Evolutionary conservation across 1,140 invertebrate species (phyloP).

Genomic region (Thaumatotibia leucotreta): DNA sequence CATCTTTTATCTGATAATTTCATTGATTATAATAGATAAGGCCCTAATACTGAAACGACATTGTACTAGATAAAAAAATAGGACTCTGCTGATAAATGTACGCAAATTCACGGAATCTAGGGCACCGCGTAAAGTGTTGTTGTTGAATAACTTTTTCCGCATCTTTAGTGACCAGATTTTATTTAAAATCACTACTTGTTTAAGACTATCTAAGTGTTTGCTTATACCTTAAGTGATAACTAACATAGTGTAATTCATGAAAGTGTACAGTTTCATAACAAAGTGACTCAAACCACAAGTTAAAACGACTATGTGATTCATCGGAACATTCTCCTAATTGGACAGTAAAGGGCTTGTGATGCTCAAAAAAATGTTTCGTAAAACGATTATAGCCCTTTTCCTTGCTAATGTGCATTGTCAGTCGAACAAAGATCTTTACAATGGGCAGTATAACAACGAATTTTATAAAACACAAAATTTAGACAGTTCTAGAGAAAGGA

Average conservation of each 20-base stretch:
- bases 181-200: background rate
- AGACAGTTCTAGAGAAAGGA: conserved; percentile 31
- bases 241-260: background rate
- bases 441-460: conserved; percentile 50
- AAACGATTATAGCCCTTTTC: conserved; percentile 35
- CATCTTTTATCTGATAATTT: conserved; percentile 48
- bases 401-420: conserved; percentile 45
- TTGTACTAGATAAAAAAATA: conserved; percentile 42
- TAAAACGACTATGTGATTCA: conserved; percentile 24
- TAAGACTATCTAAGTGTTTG: background rate
- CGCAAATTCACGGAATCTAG: background rate
- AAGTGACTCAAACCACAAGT: background rate
- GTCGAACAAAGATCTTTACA: conserved; percentile 65
- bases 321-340: background rate
- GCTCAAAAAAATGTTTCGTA: conserved; percentile 56
- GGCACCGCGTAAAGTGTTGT: background rate
- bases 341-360: conserved; percentile 19
- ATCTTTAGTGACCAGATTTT: background rate
- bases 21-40: conserved; percentile 60
- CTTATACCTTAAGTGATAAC: background rate
- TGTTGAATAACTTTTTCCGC: no score
- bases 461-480: conserved; percentile 38
- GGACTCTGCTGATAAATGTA: conserved; percentile 29
- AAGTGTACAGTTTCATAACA: background rate
- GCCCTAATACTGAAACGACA: conserved; percentile 24